Evolutionary conservation across 1,140 invertebrate genomes (phyloP).

Genomic region (Bradynema listronoti): DNA sequence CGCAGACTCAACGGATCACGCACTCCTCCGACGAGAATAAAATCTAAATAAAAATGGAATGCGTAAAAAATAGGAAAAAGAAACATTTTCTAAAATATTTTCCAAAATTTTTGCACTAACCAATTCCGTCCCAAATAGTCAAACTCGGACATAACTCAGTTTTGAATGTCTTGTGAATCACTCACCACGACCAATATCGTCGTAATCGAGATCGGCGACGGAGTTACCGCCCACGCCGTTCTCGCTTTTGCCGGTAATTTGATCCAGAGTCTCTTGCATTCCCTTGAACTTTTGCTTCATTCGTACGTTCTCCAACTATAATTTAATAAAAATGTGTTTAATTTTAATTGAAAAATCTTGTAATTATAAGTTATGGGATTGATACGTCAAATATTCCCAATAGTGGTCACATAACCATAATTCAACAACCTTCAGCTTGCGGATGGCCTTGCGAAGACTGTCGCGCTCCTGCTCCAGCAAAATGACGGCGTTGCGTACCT

Average conservation of each 20-base stretch:
- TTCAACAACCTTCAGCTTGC: constrained; percentile 45
- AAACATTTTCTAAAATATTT: too few species aligned
- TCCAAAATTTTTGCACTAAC: too few species aligned
- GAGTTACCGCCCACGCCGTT: constrained; percentile 22
- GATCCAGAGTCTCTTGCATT: constrained; percentile 31
- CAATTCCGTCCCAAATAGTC: too few species aligned
- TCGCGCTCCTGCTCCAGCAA: constrained; percentile 45
- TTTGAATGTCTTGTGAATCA: too few species aligned
- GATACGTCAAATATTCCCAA: constrained; percentile 12
- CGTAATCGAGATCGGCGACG: constrained; percentile 45
- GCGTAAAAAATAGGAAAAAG: too few species aligned
- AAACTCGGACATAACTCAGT: too few species aligned
- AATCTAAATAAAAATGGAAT: too few species aligned
- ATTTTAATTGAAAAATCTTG: too few species aligned
- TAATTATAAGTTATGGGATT: neutral
- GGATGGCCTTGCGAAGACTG: constrained; percentile 50
- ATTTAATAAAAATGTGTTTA: too few species aligned
- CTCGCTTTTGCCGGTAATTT: constrained; percentile 18
- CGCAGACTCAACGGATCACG: constrained; percentile 39
- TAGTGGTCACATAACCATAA: neutral
- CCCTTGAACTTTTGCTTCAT: constrained; percentile 42
- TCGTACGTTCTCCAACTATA: constrained; percentile 49
- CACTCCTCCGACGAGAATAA: constrained; percentile 46
- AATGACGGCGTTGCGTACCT: constrained; percentile 40
- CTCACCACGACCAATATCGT: constrained; percentile 46